Percentiles rank a stretch among this genome's conserved stretches.
Conservation (phyloP, 2,888 invertebrate species). For the Drosophila tripunctata region DNA sequence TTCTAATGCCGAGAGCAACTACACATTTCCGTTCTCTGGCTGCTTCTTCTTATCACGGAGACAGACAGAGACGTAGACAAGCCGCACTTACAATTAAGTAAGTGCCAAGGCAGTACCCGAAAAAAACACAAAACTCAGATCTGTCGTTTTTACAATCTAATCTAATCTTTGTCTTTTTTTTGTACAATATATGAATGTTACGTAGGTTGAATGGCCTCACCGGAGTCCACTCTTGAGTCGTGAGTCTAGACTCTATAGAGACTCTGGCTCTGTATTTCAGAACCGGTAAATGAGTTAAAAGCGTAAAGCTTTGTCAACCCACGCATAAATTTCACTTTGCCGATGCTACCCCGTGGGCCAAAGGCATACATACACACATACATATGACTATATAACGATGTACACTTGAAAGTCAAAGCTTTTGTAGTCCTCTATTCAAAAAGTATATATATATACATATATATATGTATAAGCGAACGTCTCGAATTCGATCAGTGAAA, state of each 20-base stretch:
- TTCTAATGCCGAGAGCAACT: constrained; percentile 47
- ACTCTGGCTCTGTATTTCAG: constrained; percentile 23
- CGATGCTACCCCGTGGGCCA: constrained; percentile 11
- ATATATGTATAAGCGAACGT: constrained; percentile 34
- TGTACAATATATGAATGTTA: not conserved
- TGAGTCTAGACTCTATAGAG: too few relatives aligned
- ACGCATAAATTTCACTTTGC: constrained; percentile 77
- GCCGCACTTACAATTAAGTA: constrained; percentile 76
- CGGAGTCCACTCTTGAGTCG: constrained; percentile 9
- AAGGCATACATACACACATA: not conserved
- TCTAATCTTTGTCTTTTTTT: constrained; percentile 61
- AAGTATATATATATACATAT: not conserved
- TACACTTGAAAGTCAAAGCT: constrained; percentile 47
- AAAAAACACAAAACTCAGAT: constrained; percentile 28
- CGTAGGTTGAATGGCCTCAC: constrained; percentile 56
- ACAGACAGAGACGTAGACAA: too few relatives aligned
- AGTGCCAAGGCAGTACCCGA: constrained; percentile 56
- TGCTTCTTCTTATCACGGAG: constrained; percentile 66
- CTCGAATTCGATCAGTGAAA: constrained; percentile 44
- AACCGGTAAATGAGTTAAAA: constrained; percentile 61
- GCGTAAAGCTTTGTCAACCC: constrained; percentile 72
- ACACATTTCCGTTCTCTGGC: constrained; percentile 57
- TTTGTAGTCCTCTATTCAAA: constrained; percentile 42
- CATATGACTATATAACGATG: not conserved
- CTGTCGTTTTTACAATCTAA: constrained; percentile 28